Conservation (phyloP, 2,888 invertebrate species). For the Acanthosoma haemorrhoidale region DNA sequence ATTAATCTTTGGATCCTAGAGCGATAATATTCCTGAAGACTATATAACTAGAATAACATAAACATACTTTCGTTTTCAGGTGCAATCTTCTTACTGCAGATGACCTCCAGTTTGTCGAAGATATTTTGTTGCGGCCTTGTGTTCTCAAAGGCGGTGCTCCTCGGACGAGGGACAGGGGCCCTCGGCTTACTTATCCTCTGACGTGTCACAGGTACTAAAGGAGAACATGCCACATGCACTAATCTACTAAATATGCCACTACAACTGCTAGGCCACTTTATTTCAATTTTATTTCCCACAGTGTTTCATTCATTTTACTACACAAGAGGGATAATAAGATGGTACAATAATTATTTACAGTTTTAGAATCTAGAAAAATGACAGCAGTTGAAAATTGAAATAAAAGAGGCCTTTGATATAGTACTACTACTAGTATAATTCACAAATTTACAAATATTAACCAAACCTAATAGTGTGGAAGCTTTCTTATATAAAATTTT, state of each 20-base stretch:
- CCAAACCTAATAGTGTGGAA: too few relatives aligned
- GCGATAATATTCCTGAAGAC: too few relatives aligned
- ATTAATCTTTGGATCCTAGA: too few relatives aligned
- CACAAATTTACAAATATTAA: background rate
- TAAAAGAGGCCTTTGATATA: background rate
- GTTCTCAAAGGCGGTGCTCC: constrained; percentile 20
- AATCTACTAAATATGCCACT: background rate
- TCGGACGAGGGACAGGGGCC: constrained; percentile 22
- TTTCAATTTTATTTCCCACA: too few relatives aligned
- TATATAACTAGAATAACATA: background rate
- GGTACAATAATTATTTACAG: too few relatives aligned
- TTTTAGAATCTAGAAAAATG: background rate
- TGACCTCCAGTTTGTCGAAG: constrained; percentile 18
- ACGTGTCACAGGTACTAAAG: constrained; percentile 12
- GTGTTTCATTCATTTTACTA: too few relatives aligned
- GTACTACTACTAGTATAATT: background rate
- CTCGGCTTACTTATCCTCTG: constrained; percentile 16
- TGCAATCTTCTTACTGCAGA: constrained; percentile 19
- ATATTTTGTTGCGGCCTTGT: background rate
- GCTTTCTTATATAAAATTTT: too few relatives aligned
- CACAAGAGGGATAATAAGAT: too few relatives aligned
- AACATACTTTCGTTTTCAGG: constrained; percentile 19
- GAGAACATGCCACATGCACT: constrained; percentile 26
- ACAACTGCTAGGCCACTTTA: background rate
- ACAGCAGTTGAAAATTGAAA: background rate